Conservation (phyloP, 2,888 invertebrate species). For the Epinotia bilunana region DNA sequence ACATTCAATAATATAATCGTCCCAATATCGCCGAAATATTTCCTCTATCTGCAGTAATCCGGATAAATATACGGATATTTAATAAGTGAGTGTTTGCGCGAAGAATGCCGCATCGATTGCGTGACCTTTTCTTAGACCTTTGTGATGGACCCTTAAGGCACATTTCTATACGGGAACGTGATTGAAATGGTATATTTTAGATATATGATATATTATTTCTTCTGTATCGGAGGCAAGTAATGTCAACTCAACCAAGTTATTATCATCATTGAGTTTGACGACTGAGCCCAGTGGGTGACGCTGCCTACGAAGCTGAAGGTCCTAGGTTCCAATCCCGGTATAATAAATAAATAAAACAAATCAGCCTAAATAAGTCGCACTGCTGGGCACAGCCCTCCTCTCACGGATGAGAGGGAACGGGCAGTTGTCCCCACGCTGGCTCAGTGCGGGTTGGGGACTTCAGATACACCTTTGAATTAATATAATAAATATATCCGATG, state of each 20-base stretch:
- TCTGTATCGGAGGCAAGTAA: background rate
- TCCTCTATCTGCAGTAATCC: constrained; percentile 12
- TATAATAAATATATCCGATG: too few species aligned
- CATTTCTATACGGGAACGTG: constrained; percentile 37
- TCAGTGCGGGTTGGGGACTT: too few species aligned
- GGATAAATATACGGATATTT: constrained; percentile 24
- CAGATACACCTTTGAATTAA: too few species aligned
- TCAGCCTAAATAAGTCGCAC: too few species aligned
- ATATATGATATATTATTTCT: constrained; percentile 1
- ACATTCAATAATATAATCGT: background rate
- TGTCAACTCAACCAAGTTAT: background rate
- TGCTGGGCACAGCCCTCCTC: too few species aligned
- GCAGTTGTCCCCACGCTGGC: too few species aligned
- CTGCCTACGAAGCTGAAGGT: too few species aligned
- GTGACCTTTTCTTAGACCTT: constrained; percentile 6
- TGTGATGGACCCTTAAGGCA: constrained; percentile 16
- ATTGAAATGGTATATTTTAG: constrained; percentile 29
- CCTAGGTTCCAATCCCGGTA: too few species aligned
- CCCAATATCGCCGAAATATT: constrained; percentile 9
- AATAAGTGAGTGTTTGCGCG: constrained; percentile 38
- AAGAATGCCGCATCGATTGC: constrained; percentile 33
- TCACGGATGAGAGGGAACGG: too few species aligned
- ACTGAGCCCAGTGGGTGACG: too few species aligned
- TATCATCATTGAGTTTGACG: too few species aligned
- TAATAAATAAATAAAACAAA: too few species aligned